Base-by-base conservation (phyloP, 2,113 vertebrate genomes). In the Neofelis nebulosa region DNA sequence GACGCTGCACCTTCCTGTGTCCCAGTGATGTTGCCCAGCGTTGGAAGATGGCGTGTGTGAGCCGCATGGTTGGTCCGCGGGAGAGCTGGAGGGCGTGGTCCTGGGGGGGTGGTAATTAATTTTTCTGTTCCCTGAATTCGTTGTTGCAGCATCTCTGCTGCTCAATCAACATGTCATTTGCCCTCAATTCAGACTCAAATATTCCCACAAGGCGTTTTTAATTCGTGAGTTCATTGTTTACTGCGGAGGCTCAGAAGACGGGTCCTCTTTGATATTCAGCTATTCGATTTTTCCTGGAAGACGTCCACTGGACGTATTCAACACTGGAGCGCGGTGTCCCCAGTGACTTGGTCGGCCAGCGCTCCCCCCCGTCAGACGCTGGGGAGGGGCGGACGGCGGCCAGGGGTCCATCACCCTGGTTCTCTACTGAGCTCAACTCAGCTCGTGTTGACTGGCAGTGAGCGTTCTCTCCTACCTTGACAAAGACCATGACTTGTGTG, bases 1-100 rank as follows among this genome's bases (percentile, higher is more conserved):
- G 25, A 86, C 33, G 25, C 16, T 23, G n/a, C 6, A 12, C 31
- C 48, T 36, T 38, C 19, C 7, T 5, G 14, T 33, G 3, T 36
- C n/a, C 66, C 38, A 85, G 3, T 36, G 55, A 41, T 23, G 50
- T 15, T 25, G 15, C 55, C 25, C 29, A 80, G 65, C 76, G 45
- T 38, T 86, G 94, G 92, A 95, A 98, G 96, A 69, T 85, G 96
- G 74, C 29, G 23, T 3, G 79, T 25, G 98, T 31, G 90, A 27
- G 5, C 7, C 55, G 96, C 89, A 65, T 82, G 50, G 73, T 93
- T 74, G 5, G 57, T 89, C 84, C 36, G 89, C 93, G 76, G 33
- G n/a, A 2, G 41, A 29, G 33, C 38, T 18, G 4, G 63, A 95
- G 94, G 50, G 1, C 82, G 94, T 89, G 33, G 7, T 21, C 61